Evolutionary conservation across 1,140 invertebrate genomes (phyloP).

Genomic region (Euura saliciscinereae): DNA sequence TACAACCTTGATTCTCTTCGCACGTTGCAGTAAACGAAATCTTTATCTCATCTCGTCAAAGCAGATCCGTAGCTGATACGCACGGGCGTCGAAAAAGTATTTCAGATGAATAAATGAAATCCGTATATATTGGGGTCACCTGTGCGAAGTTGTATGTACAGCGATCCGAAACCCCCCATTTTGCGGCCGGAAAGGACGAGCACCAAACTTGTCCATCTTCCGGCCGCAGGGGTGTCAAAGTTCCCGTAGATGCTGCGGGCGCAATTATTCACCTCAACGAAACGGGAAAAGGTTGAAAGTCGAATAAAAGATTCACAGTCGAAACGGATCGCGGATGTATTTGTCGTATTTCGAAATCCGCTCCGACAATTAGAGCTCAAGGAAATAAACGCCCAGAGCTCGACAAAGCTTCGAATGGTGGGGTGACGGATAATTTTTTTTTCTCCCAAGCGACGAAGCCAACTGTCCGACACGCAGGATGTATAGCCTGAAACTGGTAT

Average conservation of each 20-base stretch:
- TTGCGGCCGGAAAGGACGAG: neutral
- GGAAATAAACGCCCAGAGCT: neutral
- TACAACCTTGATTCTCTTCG: slow-evolving; percentile 1
- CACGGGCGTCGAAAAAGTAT: neutral
- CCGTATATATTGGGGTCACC: neutral
- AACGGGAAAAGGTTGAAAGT: neutral
- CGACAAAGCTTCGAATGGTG: too few relatives aligned
- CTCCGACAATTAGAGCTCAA: neutral
- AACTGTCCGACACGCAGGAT: neutral
- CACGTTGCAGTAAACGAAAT: neutral
- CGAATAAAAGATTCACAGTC: neutral
- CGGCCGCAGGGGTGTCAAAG: neutral
- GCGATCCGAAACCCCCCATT: neutral
- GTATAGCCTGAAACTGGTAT: neutral
- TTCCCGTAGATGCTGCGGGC: neutral
- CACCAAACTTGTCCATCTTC: neutral
- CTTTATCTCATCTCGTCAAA: neutral
- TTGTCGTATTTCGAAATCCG: neutral
- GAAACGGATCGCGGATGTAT: neutral
- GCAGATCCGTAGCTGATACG: neutral
- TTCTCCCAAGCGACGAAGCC: neutral
- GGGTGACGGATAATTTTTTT: neutral
- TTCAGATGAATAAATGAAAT: neutral
- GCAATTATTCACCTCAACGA: neutral
- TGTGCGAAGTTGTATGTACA: neutral